Percentiles rank a stretch among this genome's conserved stretches.
phyloP scores from a whole-genome alignment of 2,113 vertebrate genomes.

The Meriones unguiculatus region DNA sequence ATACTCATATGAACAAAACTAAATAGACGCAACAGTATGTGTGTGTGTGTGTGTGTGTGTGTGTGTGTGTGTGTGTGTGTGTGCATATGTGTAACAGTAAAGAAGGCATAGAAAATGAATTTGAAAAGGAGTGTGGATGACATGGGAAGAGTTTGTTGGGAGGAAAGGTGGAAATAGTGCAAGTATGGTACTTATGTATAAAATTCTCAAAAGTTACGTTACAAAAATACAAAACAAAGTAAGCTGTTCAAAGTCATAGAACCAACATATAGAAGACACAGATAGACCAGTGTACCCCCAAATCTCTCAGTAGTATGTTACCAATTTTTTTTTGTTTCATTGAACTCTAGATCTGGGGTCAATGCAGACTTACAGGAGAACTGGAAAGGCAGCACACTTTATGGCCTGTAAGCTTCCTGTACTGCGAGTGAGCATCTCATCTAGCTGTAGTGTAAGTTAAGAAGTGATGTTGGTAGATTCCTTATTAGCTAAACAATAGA shows the following conservation, averaged over 20 bases:
- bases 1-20: not conserved
- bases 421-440: not conserved
- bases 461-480: not conserved
- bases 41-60: accelerated
- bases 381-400: not conserved
- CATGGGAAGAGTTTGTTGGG: not conserved
- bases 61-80: accelerated
- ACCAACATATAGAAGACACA: not conserved
- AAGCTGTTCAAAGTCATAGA: not conserved
- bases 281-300: not conserved
- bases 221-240: not conserved
- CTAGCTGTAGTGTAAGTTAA: not conserved
- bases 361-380: not conserved
- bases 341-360: not conserved
- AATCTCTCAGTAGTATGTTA: not conserved
- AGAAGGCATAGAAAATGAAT: not conserved
- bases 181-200: not conserved
- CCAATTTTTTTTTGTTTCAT: not conserved
- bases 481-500: not conserved
- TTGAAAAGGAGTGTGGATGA: not conserved
- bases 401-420: not conserved
- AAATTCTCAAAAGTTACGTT: not conserved
- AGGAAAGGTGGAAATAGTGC: not conserved
- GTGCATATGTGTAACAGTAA: not conserved
- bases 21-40: not conserved